Evolutionary conservation across 2,888 invertebrate species (phyloP).

Genomic region (Ecliptopera silaceata): DNA sequence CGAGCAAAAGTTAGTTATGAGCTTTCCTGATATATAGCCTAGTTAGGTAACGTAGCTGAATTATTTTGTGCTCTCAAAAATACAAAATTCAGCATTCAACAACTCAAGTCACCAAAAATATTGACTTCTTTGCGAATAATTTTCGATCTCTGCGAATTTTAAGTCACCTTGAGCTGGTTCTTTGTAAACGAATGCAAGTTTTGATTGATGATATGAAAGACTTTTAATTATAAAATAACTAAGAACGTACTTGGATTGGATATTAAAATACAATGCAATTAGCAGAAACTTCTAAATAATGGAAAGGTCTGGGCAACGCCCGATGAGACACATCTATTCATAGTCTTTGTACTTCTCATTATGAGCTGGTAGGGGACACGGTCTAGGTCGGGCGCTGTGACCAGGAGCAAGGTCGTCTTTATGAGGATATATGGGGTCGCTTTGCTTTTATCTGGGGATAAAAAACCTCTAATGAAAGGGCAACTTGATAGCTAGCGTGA

Average conservation of each 20-base stretch:
- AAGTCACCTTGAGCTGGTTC: too few species aligned
- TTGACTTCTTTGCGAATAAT: too few species aligned
- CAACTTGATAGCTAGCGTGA: conserved; percentile 2
- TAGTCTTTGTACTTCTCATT: conserved; percentile 33
- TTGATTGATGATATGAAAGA: too few species aligned
- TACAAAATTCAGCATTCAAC: not conserved
- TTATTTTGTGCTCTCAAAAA: not conserved
- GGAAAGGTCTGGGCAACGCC: conserved; percentile 40
- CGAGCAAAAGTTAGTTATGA: conserved; percentile 7
- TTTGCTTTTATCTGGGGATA: conserved; percentile 23
- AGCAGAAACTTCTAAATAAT: conserved; percentile 13
- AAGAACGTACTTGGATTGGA: too few species aligned
- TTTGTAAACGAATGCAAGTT: too few species aligned
- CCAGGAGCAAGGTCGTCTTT: conserved; percentile 42
- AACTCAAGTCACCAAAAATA: too few species aligned
- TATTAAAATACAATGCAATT: not conserved
- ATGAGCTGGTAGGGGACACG: conserved; percentile 37
- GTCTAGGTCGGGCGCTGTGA: conserved; percentile 50
- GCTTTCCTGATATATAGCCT: conserved; percentile 18
- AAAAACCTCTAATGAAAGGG: conserved; percentile 34
- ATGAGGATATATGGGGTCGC: conserved; percentile 21
- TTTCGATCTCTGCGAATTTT: too few species aligned
- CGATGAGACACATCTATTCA: conserved; percentile 47
- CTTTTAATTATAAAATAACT: too few species aligned
- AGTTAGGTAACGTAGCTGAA: conserved; percentile 4